Base-by-base conservation (phyloP, 2,888 invertebrate genomes). In the Apodemia hepburni region DNA sequence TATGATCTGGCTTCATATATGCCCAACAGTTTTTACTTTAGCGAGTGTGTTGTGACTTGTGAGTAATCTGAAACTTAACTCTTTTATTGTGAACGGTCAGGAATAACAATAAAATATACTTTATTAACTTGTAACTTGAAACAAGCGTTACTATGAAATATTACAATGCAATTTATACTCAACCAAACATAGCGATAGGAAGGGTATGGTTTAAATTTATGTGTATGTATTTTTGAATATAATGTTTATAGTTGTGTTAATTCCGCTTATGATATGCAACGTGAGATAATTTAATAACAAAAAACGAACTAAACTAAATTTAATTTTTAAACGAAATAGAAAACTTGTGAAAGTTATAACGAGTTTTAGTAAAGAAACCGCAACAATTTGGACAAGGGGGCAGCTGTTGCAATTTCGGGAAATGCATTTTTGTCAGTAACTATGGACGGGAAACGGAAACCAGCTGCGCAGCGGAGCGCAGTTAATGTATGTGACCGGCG, bases 381-480 rank as follows among this genome's bases (percentile, higher is more conserved):
- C 78, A 78, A 65, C 73, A 78, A 76, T 76, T 76, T 74, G 69
- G 70, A 64, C 70, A 70, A 66, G 70, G 71, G 54, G 73, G 72
- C 74, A 76, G 75, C 73, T 82, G 80, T 77, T 75, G 80, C 75
- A 84, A 85, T 85, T 89, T 88, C 74, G 85, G 85, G 84, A 83
- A 87, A 85, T 78, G 83, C 81, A 84, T 77, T 84, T 82, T 80
- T 77, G 75, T 77, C 74, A 69, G 67, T 72, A 70, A 67, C 66
- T 65, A 68, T 68, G 69, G 68, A 76, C 87, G 80, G 87, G 84
- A 89, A 90, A 73, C 87, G 90, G 90, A 89, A 89, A 84, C 89
- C 88, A 87, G 84, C 77, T 88, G 90, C 77, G 85, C 85, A 83
- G 65, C 82, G 80, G 73, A 78, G 79, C 81, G 82, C 75, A 74